phyloP scores from a whole-genome alignment of 2,113 vertebrate species.

The Malurus alboscapulatus region DNA sequence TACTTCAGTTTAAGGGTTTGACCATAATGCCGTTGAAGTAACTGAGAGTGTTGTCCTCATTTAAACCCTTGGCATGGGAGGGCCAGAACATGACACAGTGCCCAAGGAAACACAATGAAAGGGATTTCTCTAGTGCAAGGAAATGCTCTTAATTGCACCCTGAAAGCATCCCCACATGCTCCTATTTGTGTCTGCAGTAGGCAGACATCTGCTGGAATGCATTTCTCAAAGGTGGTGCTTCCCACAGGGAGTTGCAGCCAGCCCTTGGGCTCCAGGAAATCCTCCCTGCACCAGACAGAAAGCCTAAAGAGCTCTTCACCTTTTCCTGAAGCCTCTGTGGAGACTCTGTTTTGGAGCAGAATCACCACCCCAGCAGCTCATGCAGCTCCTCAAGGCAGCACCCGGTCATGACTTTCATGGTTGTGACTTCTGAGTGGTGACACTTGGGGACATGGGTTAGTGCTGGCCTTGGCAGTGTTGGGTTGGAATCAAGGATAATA shows the following conservation, averaged over 20 bases:
- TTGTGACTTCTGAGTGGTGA: fast-evolving
- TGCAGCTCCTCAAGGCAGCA: background rate
- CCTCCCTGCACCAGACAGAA: constrained; percentile 32
- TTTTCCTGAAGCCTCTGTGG: constrained; percentile 28
- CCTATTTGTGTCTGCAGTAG: constrained; percentile 2
- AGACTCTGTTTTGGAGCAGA: background rate
- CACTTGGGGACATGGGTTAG: background rate
- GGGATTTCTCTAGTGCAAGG: background rate
- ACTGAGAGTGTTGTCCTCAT: background rate
- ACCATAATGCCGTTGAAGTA: background rate
- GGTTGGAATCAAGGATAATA: fast-evolving
- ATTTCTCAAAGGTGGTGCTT: constrained; percentile 25
- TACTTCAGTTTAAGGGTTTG: background rate
- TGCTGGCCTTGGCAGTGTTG: background rate
- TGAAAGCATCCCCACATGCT: constrained; percentile 17
- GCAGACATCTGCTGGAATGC: background rate
- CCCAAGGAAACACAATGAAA: background rate
- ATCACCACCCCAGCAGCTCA: background rate
- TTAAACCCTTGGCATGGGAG: fast-evolving
- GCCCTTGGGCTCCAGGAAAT: constrained; percentile 1
- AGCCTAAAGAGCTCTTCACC: constrained; percentile 36
- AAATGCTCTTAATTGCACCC: constrained; percentile 49
- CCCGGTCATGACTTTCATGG: background rate
- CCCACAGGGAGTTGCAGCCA: background rate
- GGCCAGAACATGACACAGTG: background rate